Base-by-base conservation (phyloP, 2,797 vertebrate species). In the Pagetopsis macropterus region DNA sequence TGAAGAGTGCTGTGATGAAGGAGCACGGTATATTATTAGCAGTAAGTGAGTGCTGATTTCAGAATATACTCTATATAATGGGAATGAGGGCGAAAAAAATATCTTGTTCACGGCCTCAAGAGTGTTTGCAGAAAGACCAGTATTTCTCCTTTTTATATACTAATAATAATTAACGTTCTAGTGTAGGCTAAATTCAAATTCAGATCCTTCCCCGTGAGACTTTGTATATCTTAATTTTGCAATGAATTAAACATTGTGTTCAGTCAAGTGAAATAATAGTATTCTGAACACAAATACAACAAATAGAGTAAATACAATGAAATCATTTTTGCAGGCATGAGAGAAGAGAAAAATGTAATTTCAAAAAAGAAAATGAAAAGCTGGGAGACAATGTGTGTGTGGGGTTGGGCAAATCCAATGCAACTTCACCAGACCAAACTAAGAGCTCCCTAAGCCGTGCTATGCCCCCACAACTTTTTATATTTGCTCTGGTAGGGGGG, bases 211-310 rank as follows among this genome's bases (percentile, higher is more conserved):
- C 52, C 27, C 27, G n/a, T 7, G 80, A 74, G 56, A 79, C 56
- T 51, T 65, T 64, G 57, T 79, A 63, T 68, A 71, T 84, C 37
- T 73, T 77, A 46, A 85, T 81, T 83, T 78, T 76, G 19, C 52
- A 48, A 83, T 83, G 66, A 83, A 88, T 78, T 80, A 83, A 86
- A 78, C 74, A 85, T 78, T 65, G 65, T 69, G 81, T 56, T 84
- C 79, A 78, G 75, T 84, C 69, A 61, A 69, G 72, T 55, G 64
- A 80, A 68, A 86, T 73, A 86, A 87, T 72, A 63, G 16, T 82
- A 78, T 54, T 81, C 72, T 23, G 55, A 78, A 82, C 52, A 62
- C 56, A 85, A 78, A 83, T 15, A 60, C 9, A 3, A 76, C 46
- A 74, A 78, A 80, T 45, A 40, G 48, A 86, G 57, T 76, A 57